Base-by-base conservation (phyloP, 2,113 vertebrate genomes). In the Triplophysa rosa region DNA sequence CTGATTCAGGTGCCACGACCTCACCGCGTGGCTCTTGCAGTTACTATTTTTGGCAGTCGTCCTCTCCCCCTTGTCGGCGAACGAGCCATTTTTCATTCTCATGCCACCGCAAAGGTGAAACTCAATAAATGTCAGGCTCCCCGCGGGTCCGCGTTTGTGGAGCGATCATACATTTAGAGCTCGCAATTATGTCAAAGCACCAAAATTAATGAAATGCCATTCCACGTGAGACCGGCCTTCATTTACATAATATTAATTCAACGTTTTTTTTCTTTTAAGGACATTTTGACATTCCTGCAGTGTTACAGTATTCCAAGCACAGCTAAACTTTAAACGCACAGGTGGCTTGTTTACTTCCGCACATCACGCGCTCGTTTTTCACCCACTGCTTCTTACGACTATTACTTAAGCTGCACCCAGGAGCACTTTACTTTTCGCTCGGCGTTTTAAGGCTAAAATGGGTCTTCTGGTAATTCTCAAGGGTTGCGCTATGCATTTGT, bases 161-260 rank as follows among this genome's bases (percentile, higher is more conserved):
- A 89, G 88, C 81, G 52, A 89, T 94, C 89, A 88, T 86, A 93
- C 92, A 91, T 94, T 94, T 94, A 90, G 87, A 93, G 91, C 91
- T 88, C 26, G 87, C 75, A 92, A 89, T 94, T 92, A 93, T 93
- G 89, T 90, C 90, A 91, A 82, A 92, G 90, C 88, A 88, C 86
- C 89, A 86, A 91, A 93, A 93, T 89, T 87, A 92, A 94, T 94
- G 88, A 93, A 95, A 93, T 91, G 87, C 74, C 84, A 87, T 88
- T 84, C 90, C 85, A 91, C 84, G 75, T 80, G 84, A 87, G 84
- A 81, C 85, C 81, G 70, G 81, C 82, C 86, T 79, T 89, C 86
- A 94, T 95, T 95, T 94, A 89, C 91, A 93, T 93, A 90, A 90
- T 92, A 93, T 94, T 94, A 92, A 94, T 95, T 94, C 91, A 88